Percentiles rank a stretch among this genome's conserved stretches.
Conservation (phyloP, 2,797 vertebrate genomes). For the Poeciliopsis gracilis region DNA sequence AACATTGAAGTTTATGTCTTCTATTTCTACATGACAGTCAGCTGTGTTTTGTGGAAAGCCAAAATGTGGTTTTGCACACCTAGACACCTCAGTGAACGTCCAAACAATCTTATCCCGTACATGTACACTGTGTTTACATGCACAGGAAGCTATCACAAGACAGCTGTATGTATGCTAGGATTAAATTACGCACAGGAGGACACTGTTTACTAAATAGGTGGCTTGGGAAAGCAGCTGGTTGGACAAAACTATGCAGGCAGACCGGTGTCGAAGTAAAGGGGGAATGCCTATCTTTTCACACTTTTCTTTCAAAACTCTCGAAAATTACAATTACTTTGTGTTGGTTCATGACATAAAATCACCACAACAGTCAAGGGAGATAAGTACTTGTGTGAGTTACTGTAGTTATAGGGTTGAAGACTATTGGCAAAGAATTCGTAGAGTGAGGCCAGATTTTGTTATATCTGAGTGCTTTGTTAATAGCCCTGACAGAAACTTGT, state of each 20-base stretch:
- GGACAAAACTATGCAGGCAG: not conserved
- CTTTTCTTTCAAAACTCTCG: not conserved
- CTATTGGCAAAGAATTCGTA: conserved; percentile 10
- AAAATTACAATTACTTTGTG: not conserved
- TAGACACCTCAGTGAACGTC: not conserved
- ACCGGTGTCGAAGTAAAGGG: not conserved
- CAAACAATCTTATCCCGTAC: not conserved
- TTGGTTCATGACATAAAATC: not conserved
- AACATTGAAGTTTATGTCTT: not conserved
- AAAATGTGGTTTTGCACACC: not conserved
- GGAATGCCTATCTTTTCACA: not conserved
- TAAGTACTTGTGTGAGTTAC: not conserved
- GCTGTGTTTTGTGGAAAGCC: not conserved
- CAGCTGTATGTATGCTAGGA: not conserved
- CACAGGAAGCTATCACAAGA: not conserved
- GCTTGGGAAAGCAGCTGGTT: not conserved
- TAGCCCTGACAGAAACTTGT: conserved; percentile 58
- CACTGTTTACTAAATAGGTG: not conserved
- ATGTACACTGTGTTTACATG: not conserved
- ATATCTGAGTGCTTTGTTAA: conserved; percentile 64
- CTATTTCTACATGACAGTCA: not conserved
- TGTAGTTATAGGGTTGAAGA: conserved; percentile 37
- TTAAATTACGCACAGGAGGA: not conserved
- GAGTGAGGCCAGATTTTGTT: conserved; percentile 34
- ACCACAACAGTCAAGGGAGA: not conserved